phyloP scores from a whole-genome alignment of 2,797 vertebrate genomes.

The Champsocephalus gunnari region DNA sequence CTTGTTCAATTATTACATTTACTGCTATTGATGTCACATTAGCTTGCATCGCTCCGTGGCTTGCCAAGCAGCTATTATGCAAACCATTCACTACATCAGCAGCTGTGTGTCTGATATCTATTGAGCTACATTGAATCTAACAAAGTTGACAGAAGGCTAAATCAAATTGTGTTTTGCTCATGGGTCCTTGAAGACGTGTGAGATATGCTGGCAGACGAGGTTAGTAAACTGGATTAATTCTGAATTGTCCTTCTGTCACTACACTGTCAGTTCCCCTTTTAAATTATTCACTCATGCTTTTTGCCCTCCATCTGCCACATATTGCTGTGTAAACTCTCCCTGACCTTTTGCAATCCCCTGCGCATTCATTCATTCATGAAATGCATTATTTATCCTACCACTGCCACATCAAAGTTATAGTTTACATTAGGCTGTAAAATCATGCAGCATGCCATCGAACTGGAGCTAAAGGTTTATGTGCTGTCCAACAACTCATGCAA shows the following conservation, averaged over 20 bases:
- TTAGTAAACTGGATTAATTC: constrained; percentile 69
- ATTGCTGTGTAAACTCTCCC: constrained; percentile 77
- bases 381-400: constrained; percentile 79
- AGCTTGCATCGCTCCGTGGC: constrained; percentile 12
- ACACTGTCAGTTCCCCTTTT: constrained; percentile 62
- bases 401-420: constrained; percentile 71
- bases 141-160: constrained; percentile 62
- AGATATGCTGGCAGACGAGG: constrained; percentile 46
- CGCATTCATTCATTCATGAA: constrained; percentile 72
- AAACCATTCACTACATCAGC: constrained; percentile 42
- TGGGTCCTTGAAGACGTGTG: constrained; percentile 44
- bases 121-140: constrained; percentile 25
- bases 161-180: constrained; percentile 42
- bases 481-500: constrained; percentile 27
- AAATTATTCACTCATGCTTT: constrained; percentile 75
- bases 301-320: constrained; percentile 74
- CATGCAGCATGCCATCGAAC: constrained; percentile 39
- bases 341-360: constrained; percentile 75
- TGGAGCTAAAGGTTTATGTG: constrained; percentile 43
- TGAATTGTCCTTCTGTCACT: constrained; percentile 68
- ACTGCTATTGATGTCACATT: constrained; percentile 40
- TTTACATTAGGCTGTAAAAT: constrained; percentile 73
- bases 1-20: constrained; percentile 44
- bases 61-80: constrained; percentile 38
- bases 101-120: constrained; percentile 35